A percentile compares a stretch with the other conserved stretches of the same genome.
Evolutionary conservation across 2,888 invertebrate genomes (phyloP).

Genomic region (Orthosia gothica): DNA sequence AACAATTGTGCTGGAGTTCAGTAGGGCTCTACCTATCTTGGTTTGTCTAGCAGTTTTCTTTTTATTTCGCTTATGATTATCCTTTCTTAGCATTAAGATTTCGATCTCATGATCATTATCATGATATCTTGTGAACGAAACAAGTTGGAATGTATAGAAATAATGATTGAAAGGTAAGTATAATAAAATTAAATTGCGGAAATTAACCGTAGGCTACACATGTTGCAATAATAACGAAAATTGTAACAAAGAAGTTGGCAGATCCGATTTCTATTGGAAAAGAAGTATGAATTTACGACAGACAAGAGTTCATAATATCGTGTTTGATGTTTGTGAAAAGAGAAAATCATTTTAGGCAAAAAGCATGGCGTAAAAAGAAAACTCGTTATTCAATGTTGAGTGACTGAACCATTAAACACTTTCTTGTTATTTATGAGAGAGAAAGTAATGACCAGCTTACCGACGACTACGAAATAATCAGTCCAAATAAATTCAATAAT

Average conservation of each 20-base stretch:
- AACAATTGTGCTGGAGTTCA: constrained; percentile 68
- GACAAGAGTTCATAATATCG: constrained; percentile 68
- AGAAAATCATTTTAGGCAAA: constrained; percentile 82
- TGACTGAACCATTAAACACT: constrained; percentile 41
- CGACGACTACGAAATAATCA: constrained; percentile 30
- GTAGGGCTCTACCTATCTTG: constrained; percentile 45
- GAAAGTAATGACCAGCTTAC: constrained; percentile 28
- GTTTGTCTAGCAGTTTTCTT: constrained; percentile 50
- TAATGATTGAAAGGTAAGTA: constrained; percentile 54
- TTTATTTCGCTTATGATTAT: constrained; percentile 20
- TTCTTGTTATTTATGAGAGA: constrained; percentile 47
- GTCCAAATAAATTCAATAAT: constrained; percentile 40
- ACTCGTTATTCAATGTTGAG: constrained; percentile 36
- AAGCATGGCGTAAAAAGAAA: constrained; percentile 71
- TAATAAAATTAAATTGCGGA: constrained; percentile 59
- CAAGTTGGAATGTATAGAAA: constrained; percentile 40
- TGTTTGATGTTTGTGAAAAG: constrained; percentile 91
- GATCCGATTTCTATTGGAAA: constrained; percentile 71
- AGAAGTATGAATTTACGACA: constrained; percentile 67
- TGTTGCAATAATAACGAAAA: constrained; percentile 66
- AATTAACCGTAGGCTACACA: constrained; percentile 44
- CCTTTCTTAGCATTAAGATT: constrained; percentile 26
- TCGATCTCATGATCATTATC: constrained; percentile 15
- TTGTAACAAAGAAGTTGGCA: constrained; percentile 72
- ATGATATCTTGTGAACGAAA: constrained; percentile 23